Percentiles rank a stretch among this genome's conserved stretches.
Evolutionary conservation across 1,140 invertebrate genomes (phyloP).

Genomic region (Drosophila ercepeae): DNA sequence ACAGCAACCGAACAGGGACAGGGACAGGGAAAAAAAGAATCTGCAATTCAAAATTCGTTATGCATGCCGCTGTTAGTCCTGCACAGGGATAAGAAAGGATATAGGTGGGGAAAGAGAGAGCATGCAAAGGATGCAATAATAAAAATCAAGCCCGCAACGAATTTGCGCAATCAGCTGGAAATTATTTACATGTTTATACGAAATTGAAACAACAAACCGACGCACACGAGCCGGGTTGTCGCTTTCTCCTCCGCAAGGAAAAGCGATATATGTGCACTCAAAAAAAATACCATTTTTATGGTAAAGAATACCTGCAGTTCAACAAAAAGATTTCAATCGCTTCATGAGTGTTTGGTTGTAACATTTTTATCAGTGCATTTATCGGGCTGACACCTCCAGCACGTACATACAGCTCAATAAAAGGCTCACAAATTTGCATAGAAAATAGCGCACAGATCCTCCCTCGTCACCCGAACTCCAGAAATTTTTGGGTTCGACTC

Average conservation of each 20-base stretch:
- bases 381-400: slow-evolving; percentile 22
- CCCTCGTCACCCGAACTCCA: background rate
- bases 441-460: slow-evolving; percentile 53
- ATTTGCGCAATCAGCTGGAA: slow-evolving; percentile 79
- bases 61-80: slow-evolving; percentile 46
- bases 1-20: slow-evolving; percentile 8
- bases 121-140: slow-evolving; percentile 67
- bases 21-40: slow-evolving; percentile 28
- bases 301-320: no score
- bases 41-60: slow-evolving; percentile 69
- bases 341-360: no score
- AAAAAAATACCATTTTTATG: background rate
- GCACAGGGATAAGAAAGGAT: background rate
- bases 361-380: slow-evolving; percentile 6
- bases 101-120: slow-evolving; percentile 14
- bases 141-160: slow-evolving; percentile 80
- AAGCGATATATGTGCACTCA: slow-evolving; percentile 34
- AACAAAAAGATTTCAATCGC: no score
- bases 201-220: slow-evolving; percentile 80
- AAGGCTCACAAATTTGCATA: slow-evolving; percentile 73
- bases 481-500: slow-evolving; percentile 35
- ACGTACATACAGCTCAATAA: slow-evolving; percentile 70
- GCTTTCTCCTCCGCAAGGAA: slow-evolving; percentile 22
- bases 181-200: slow-evolving; percentile 81
- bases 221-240: slow-evolving; percentile 31